Conservation (phyloP, 2,797 vertebrate species). For the Crypturellus tataupa region DNA sequence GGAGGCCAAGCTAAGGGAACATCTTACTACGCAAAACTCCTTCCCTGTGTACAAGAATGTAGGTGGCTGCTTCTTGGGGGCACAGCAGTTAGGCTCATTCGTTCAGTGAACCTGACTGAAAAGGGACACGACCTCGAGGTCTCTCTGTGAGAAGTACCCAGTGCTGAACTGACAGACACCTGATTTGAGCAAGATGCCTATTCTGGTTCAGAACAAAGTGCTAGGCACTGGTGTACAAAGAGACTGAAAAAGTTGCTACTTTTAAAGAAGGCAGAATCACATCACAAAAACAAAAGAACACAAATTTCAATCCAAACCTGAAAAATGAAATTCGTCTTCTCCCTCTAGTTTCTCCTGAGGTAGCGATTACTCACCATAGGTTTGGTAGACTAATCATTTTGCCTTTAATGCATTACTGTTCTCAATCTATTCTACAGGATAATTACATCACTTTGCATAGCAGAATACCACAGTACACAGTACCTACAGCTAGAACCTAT, state of each 20-base stretch:
- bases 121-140: neutral
- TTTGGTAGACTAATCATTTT: neutral
- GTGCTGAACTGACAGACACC: neutral
- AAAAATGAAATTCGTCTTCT: neutral
- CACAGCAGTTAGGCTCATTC: neutral
- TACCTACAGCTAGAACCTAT: neutral
- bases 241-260: neutral
- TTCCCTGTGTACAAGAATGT: neutral
- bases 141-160: neutral
- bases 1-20: neutral
- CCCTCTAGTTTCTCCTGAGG: neutral
- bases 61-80: neutral
- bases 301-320: neutral
- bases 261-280: neutral
- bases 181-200: neutral
- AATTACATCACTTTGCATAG: neutral
- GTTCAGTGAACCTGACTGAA: neutral
- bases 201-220: neutral
- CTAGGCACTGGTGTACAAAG: neutral
- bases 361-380: neutral
- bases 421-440: neutral
- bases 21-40: neutral
- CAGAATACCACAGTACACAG: neutral
- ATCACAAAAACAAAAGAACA: neutral
- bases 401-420: too few species aligned